Conservation (phyloP, 2,113 vertebrate species). For the Pheucticus melanocephalus region DNA sequence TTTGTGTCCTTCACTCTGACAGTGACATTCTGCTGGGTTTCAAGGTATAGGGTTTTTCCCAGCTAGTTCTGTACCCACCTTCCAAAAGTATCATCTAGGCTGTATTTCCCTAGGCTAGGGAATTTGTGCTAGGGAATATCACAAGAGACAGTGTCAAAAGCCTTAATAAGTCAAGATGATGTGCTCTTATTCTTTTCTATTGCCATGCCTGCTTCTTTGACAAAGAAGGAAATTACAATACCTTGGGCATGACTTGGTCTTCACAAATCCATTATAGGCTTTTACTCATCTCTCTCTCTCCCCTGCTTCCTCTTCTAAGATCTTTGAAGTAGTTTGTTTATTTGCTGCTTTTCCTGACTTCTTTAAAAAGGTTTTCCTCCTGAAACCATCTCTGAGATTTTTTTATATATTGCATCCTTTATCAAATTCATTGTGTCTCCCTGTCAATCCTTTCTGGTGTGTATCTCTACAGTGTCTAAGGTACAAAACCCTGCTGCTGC, state of each 20-base stretch:
- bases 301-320: background rate
- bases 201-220: background rate
- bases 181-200: constrained; percentile 1
- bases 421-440: background rate
- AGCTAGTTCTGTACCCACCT: background rate
- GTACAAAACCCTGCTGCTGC: background rate
- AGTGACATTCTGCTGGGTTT: background rate
- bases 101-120: background rate
- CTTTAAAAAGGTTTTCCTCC: background rate
- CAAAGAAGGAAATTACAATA: constrained; percentile 32
- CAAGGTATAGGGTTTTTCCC: background rate
- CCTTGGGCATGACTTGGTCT: constrained; percentile 8
- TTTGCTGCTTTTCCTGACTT: background rate
- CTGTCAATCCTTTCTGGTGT: background rate
- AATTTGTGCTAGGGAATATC: background rate
- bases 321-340: constrained; percentile 9
- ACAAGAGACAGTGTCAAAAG: background rate
- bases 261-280: constrained; percentile 29
- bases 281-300: background rate
- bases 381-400: background rate
- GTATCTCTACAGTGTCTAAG: background rate
- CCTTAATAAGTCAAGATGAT: constrained; percentile 19
- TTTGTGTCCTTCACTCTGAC: background rate
- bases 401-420: background rate
- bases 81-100: background rate